phyloP scores from a whole-genome alignment of 2,113 vertebrate genomes.

The Coptodon rendalli region DNA sequence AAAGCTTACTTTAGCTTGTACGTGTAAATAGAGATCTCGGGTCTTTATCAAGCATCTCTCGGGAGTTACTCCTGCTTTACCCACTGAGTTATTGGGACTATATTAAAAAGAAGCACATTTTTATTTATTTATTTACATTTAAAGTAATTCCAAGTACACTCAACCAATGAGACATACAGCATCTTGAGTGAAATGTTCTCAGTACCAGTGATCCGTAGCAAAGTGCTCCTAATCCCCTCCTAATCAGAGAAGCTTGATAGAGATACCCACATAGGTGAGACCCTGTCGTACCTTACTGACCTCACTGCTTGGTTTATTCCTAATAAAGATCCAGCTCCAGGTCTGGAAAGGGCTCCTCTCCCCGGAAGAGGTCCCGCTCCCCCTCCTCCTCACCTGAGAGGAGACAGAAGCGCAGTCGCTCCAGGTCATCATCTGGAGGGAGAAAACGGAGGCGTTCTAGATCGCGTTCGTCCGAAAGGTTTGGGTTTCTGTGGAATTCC shows the following conservation, averaged over 20 bases:
- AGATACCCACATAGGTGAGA: constrained; percentile 25
- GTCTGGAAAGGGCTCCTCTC: constrained; percentile 93
- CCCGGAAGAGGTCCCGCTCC: constrained; percentile 89
- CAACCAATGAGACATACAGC: background rate
- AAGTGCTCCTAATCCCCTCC: background rate
- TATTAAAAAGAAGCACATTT: background rate
- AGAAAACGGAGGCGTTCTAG: constrained; percentile 96
- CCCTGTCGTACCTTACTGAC: constrained; percentile 51
- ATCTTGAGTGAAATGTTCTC: background rate
- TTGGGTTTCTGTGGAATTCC: constrained; percentile 99
- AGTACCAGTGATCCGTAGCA: background rate
- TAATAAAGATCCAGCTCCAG: constrained; percentile 99
- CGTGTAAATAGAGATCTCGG: background rate
- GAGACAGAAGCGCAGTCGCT: constrained; percentile 91
- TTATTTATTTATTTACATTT: background rate
- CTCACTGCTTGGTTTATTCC: constrained; percentile 83
- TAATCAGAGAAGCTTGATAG: constrained; percentile 48
- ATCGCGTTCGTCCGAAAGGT: constrained; percentile 99
- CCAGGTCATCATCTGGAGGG: constrained; percentile 94
- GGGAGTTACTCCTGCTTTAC: background rate
- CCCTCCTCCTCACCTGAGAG: constrained; percentile 90
- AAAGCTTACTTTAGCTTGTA: background rate
- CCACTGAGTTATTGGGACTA: background rate
- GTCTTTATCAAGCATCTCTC: constrained; percentile 43
- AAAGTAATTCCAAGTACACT: background rate